These are phyloP conservation scores for Ispidina lecontei DNA, from an alignment of 2,797 vertebrate species.

Conservation along the genomic window DNA sequence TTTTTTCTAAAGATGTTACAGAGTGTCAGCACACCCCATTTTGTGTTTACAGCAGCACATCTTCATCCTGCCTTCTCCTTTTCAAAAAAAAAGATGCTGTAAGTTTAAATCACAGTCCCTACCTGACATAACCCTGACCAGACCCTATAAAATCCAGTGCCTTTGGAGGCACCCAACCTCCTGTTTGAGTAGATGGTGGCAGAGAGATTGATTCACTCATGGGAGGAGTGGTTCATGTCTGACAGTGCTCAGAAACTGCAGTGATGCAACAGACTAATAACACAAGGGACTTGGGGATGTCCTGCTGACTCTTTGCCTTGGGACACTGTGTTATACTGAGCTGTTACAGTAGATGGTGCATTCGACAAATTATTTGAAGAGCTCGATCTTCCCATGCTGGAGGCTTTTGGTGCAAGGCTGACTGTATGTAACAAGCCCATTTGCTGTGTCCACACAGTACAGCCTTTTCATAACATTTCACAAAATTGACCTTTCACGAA, in stretches of 20 bases:
- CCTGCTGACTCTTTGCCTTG: not conserved
- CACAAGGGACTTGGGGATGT: not conserved
- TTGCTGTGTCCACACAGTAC: not conserved
- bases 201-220: not conserved
- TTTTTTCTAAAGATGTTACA: not conserved
- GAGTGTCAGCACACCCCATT: not conserved
- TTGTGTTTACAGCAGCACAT: not conserved
- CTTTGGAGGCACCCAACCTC: not conserved
- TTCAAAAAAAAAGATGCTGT: not conserved
- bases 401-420: rapidly evolving
- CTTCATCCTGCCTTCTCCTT: not conserved
- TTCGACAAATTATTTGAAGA: not conserved
- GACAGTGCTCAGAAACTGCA: not conserved
- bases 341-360: slow-evolving; percentile 47
- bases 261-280: no score
- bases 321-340: not conserved
- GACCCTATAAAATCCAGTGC: not conserved
- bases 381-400: rapidly evolving
- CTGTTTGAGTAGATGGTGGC: not conserved
- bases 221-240: not conserved
- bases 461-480: not conserved
- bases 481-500: not conserved
- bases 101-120: not conserved
- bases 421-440: rapidly evolving
- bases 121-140: not conserved